Conservation (phyloP, 1,140 invertebrate species). For the Papilio dardanus region DNA sequence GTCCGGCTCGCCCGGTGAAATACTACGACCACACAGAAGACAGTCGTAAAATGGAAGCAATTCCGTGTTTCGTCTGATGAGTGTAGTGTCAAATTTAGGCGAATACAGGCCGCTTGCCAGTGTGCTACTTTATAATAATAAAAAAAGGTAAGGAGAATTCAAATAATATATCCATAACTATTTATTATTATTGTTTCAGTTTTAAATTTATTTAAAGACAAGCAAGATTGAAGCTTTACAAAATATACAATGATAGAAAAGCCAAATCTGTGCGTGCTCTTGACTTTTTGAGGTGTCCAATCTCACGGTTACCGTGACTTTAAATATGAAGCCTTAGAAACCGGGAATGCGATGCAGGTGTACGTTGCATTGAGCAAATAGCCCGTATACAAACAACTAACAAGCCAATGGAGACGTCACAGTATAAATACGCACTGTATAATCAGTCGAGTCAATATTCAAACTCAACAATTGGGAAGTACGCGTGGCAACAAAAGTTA, state of each 20-base stretch:
- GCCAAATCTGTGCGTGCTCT: neutral
- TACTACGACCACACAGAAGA: too few relatives aligned
- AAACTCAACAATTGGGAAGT: slow-evolving; percentile 41
- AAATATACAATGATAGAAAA: neutral
- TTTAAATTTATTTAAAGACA: too few relatives aligned
- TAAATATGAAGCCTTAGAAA: slow-evolving; percentile 3
- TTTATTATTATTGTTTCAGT: too few relatives aligned
- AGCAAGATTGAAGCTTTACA: neutral
- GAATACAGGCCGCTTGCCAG: too few relatives aligned
- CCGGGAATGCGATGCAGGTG: slow-evolving; percentile 22
- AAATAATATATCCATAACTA: too few relatives aligned
- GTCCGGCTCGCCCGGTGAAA: too few relatives aligned
- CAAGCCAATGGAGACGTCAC: slow-evolving; percentile 31
- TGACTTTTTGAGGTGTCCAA: neutral
- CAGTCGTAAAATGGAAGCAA: too few relatives aligned
- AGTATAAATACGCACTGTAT: slow-evolving; percentile 53
- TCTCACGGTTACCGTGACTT: neutral
- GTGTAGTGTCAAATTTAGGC: too few relatives aligned
- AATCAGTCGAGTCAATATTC: slow-evolving; percentile 44
- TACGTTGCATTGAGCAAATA: slow-evolving; percentile 38
- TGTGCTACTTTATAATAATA: too few relatives aligned
- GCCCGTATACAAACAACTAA: slow-evolving; percentile 37
- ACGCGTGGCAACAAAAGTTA: slow-evolving; percentile 22
- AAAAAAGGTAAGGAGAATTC: too few relatives aligned
- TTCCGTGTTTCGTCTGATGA: too few relatives aligned